Conservation (phyloP, 2,888 invertebrate species). For the Platypus cylindrus region DNA sequence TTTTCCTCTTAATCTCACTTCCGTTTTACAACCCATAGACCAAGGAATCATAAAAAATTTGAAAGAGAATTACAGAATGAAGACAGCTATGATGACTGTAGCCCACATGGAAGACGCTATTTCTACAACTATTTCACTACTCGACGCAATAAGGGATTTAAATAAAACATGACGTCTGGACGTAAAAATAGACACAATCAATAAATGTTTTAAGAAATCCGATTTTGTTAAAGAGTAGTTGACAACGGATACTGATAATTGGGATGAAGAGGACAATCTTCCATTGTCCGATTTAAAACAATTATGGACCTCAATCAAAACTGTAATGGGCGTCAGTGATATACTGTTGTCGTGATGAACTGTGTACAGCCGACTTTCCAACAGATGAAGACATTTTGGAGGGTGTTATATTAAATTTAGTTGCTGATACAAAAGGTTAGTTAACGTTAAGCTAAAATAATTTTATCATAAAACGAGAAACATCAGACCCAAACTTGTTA, state of each 20-base stretch:
- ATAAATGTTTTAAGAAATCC: constrained; percentile 19
- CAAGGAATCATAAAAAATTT: constrained; percentile 18
- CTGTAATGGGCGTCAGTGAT: no score
- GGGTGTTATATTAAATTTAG: no score
- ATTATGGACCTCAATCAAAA: no score
- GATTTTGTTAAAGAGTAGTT: constrained; percentile 15
- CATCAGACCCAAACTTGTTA: no score
- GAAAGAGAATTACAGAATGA: constrained; percentile 14
- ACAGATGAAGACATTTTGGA: no score
- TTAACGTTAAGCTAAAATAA: no score
- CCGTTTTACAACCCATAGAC: constrained; percentile 21
- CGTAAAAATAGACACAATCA: constrained; percentile 11
- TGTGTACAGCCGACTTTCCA: no score
- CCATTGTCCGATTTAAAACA: no score
- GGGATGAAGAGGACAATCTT: constrained; percentile 16
- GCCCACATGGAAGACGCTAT: constrained; percentile 9
- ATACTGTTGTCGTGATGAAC: no score
- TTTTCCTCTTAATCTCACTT: constrained; percentile 22
- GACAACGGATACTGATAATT: no score
- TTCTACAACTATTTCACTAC: constrained; percentile 14
- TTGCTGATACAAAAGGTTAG: no score
- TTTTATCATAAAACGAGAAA: no score
- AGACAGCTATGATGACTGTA: constrained; percentile 13
- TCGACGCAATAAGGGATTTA: constrained; percentile 10
- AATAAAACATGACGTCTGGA: constrained; percentile 16